Conservation (phyloP, 30 jellyfish, hydroid and myxozoan genomes). For the Hydractinia symbiolongicarpus region DNA sequence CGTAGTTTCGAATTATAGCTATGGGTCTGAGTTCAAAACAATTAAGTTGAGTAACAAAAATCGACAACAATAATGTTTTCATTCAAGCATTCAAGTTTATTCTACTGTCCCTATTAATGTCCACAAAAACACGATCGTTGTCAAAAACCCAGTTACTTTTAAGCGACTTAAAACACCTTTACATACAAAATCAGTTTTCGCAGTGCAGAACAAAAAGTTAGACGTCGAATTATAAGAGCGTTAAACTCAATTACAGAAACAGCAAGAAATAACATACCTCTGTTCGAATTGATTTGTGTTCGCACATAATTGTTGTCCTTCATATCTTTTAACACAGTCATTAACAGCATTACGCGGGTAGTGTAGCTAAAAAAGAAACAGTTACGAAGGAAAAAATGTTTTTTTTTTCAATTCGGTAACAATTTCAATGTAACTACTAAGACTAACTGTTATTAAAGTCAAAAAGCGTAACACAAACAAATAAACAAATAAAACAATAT, state of each 20-base stretch:
- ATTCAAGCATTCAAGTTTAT: too few relatives aligned
- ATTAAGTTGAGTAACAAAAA: too few relatives aligned
- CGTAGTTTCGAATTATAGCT: too few relatives aligned
- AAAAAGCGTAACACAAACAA: neutral
- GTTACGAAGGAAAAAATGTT: neutral
- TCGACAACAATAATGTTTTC: too few relatives aligned
- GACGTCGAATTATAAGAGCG: too few relatives aligned
- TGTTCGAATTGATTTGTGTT: constrained; percentile 55
- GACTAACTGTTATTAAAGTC: neutral
- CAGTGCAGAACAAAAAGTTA: too few relatives aligned
- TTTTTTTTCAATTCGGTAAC: neutral
- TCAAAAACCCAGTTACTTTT: too few relatives aligned
- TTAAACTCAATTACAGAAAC: neutral
- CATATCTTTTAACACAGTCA: constrained; percentile 68
- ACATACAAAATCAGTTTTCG: too few relatives aligned
- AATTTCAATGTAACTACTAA: neutral
- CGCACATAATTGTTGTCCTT: constrained; percentile 61
- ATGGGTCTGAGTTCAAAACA: too few relatives aligned
- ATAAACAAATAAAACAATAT: neutral
- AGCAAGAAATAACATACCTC: neutral
- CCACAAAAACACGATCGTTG: too few relatives aligned
- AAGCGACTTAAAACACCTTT: too few relatives aligned
- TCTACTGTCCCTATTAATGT: too few relatives aligned
- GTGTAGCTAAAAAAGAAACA: constrained; percentile 49
- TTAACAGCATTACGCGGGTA: constrained; percentile 76